Percentiles rank a stretch among this genome's conserved stretches.
Conservation (phyloP, 2,888 invertebrate genomes). For the Aphrophora alni region DNA sequence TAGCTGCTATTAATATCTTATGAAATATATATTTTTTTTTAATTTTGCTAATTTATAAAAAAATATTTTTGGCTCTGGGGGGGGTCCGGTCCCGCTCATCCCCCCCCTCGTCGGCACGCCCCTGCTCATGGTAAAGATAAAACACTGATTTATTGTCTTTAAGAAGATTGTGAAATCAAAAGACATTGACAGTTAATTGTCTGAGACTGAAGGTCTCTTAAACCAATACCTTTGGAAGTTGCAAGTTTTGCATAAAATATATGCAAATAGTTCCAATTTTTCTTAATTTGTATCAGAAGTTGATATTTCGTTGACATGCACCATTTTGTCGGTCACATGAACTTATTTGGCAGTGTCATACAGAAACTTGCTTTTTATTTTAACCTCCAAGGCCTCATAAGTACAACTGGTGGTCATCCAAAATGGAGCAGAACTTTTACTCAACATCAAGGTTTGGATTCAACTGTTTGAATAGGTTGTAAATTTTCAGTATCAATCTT, state of each 20-base stretch:
- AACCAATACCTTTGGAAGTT: slow-evolving; percentile 39
- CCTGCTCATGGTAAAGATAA: slow-evolving; percentile 48
- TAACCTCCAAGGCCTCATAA: slow-evolving; percentile 45
- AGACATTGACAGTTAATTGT: slow-evolving; percentile 44
- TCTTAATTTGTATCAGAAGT: too few species aligned
- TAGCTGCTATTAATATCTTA: too few species aligned
- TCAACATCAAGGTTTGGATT: slow-evolving; percentile 22
- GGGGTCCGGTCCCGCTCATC: too few species aligned
- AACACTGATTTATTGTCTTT: slow-evolving; percentile 45
- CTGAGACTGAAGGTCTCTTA: slow-evolving; percentile 40
- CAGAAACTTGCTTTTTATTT: slow-evolving; percentile 42
- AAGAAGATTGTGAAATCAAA: slow-evolving; percentile 47
- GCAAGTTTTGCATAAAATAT: slow-evolving; percentile 40
- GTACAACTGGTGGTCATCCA: slow-evolving; percentile 41
- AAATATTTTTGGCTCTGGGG: too few species aligned
- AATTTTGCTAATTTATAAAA: too few species aligned
- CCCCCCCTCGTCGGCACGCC: too few species aligned
- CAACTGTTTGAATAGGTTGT: background rate
- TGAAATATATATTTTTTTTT: too few species aligned
- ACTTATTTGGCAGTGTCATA: slow-evolving; percentile 44
- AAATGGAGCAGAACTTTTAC: slow-evolving; percentile 41
- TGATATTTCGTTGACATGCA: slow-evolving; percentile 38
- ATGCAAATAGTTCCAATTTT: slow-evolving; percentile 32
- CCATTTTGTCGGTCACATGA: slow-evolving; percentile 44
- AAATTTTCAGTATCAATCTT: too few species aligned